phyloP scores from a whole-genome alignment of 2,888 invertebrate genomes.

The Raillietiella orientalis region DNA sequence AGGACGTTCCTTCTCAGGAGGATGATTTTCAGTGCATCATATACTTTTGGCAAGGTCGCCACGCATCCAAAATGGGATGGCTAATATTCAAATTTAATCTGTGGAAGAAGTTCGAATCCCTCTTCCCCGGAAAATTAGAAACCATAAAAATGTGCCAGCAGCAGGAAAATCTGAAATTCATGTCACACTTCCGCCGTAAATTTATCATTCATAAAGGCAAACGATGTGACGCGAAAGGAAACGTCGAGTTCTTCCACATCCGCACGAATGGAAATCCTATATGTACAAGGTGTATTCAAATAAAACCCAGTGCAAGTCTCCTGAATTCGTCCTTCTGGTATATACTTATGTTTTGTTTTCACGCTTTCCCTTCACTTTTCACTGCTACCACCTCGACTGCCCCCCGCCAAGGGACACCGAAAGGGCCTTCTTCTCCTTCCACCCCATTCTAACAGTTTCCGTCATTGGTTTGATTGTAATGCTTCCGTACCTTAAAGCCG shows the following conservation, averaged over 20 bases:
- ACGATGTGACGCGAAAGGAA: conserved; percentile 13
- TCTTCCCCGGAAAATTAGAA: conserved; percentile 66
- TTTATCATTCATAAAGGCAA: conserved; percentile 77
- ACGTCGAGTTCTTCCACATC: conserved; percentile 69
- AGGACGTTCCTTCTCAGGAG: conserved; percentile 12
- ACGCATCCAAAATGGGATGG: conserved; percentile 98
- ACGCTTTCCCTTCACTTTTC: conserved; percentile 5
- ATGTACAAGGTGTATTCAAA: conserved; percentile 68
- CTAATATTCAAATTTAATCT: conserved; percentile 82
- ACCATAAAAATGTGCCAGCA: conserved; percentile 90
- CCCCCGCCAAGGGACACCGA: too few relatives aligned
- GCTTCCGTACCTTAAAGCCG: too few relatives aligned
- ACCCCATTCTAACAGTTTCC: too few relatives aligned
- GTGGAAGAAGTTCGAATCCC: conserved; percentile 58
- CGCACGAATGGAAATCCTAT: conserved; percentile 82
- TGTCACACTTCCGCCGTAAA: conserved; percentile 74
- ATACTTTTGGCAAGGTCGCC: conserved; percentile 97
- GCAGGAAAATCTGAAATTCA: conserved; percentile 90
- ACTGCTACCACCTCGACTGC: not conserved
- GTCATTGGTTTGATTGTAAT: too few relatives aligned
- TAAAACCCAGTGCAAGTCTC: conserved; percentile 43
- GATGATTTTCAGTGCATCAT: conserved; percentile 72
- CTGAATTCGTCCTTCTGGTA: conserved; percentile 89
- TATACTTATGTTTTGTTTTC: conserved; percentile 9
- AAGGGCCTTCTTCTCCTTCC: too few relatives aligned